Percentiles rank a stretch among this genome's conserved stretches.
phyloP scores from a whole-genome alignment of 2,113 vertebrate genomes.

The Anthoscopus minutus region DNA sequence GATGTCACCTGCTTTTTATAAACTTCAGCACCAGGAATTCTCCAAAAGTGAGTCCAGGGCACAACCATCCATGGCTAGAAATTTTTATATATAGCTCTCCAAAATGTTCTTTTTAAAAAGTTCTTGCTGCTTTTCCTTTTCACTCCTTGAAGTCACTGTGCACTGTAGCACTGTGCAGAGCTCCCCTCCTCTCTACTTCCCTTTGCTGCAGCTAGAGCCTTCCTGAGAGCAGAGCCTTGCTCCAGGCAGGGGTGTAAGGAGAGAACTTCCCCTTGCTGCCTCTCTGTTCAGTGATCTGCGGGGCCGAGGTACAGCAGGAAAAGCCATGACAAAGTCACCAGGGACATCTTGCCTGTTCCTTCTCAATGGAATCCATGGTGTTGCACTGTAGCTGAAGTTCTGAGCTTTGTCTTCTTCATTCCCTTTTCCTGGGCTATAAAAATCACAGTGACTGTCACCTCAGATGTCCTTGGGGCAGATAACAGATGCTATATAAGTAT shows the following conservation, averaged over 20 bases:
- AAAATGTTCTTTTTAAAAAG: not conserved
- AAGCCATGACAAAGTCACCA: accelerated
- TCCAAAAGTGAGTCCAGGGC: not conserved
- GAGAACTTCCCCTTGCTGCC: not conserved
- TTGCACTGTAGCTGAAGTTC: not conserved
- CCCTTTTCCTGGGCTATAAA: not conserved
- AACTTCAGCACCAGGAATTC: not conserved
- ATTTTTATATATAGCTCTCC: not conserved
- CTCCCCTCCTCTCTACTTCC: not conserved
- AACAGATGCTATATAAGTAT: not conserved
- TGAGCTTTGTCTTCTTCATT: not conserved
- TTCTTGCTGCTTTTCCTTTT: not conserved
- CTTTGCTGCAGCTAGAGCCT: not conserved
- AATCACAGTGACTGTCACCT: not conserved
- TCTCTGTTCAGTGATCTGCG: not conserved
- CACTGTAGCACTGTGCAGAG: not conserved
- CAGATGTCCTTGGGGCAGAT: not conserved
- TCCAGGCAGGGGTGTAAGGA: accelerated
- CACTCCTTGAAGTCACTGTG: not conserved
- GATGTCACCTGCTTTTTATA: not conserved
- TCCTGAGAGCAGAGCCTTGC: not conserved
- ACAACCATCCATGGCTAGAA: not conserved
- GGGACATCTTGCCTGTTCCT: not conserved
- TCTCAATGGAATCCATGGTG: not conserved
- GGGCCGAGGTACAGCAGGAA: not conserved